These are phyloP conservation scores for Anniella stebbinsi DNA, from an alignment of 2,797 vertebrate genomes.

Conservation along the genomic window DNA sequence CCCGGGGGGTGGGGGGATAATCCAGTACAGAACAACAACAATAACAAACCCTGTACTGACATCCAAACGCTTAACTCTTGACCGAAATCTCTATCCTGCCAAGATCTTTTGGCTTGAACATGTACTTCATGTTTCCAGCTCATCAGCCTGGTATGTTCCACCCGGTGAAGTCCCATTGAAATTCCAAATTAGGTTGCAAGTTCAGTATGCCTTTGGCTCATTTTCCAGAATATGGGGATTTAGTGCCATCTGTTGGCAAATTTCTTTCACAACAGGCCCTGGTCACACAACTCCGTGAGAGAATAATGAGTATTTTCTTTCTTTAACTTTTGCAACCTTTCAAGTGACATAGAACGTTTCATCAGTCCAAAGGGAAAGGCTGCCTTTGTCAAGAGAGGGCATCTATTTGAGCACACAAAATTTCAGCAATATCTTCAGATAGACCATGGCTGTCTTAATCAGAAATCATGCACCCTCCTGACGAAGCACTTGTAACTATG, in stretches of 20 bases:
- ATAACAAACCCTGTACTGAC: neutral
- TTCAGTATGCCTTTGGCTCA: neutral
- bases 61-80: neutral
- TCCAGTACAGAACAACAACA: accelerated
- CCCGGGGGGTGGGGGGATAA: neutral
- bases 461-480: neutral
- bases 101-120: accelerated
- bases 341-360: neutral
- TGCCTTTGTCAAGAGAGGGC: neutral
- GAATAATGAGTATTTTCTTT: neutral
- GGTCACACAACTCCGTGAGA: neutral
- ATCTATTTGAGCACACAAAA: neutral
- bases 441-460: neutral
- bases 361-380: neutral
- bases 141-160: neutral
- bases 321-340: neutral
- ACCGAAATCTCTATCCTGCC: neutral
- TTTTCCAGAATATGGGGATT: conserved; percentile 46
- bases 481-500: neutral
- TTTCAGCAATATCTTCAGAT: neutral
- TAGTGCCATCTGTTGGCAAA: conserved; percentile 73
- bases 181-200: neutral
- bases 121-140: neutral
- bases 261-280: neutral
- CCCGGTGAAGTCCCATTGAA: accelerated